Evolutionary conservation across 1,140 invertebrate genomes (phyloP).

Genomic region (Metaphire vulgaris): DNA sequence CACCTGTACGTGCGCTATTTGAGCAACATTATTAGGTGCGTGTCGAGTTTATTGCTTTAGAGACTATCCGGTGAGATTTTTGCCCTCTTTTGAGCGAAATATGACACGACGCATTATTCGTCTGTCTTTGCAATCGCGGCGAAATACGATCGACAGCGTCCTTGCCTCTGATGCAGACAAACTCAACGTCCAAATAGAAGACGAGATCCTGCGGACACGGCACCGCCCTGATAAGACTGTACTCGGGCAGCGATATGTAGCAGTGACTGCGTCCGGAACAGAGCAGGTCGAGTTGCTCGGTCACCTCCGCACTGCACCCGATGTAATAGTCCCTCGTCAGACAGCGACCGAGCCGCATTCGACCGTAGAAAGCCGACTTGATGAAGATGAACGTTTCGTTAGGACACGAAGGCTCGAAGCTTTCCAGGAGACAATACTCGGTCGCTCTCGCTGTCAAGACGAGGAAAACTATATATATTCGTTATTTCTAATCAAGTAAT

Average conservation of each 20-base stretch:
- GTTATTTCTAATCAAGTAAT: too few relatives aligned
- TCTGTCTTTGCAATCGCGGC: too few relatives aligned
- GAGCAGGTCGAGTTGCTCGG: conserved; percentile 6
- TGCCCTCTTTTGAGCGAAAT: too few relatives aligned
- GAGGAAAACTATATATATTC: too few relatives aligned
- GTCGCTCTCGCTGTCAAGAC: neutral
- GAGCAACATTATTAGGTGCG: too few relatives aligned
- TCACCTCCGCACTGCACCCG: conserved; percentile 8
- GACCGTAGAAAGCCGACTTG: conserved; percentile 5
- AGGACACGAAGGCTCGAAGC: neutral
- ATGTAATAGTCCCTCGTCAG: conserved; percentile 10
- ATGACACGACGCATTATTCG: too few relatives aligned
- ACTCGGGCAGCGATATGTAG: neutral
- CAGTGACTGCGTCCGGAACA: conserved; percentile 17
- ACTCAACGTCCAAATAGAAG: conserved; percentile 12
- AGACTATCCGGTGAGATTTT: too few relatives aligned
- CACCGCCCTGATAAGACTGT: conserved; percentile 1
- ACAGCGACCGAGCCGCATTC: conserved; percentile 15
- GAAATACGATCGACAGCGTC: too few relatives aligned
- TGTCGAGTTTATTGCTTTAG: too few relatives aligned
- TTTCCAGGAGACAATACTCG: conserved; percentile 17
- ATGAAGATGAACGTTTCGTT: conserved; percentile 6
- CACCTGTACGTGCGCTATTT: too few relatives aligned
- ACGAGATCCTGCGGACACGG: conserved; percentile 13
- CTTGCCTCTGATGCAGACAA: neutral